Evolutionary conservation across 2,888 invertebrate species (phyloP).

Genomic region (Rhimphoctona megacephalus): DNA sequence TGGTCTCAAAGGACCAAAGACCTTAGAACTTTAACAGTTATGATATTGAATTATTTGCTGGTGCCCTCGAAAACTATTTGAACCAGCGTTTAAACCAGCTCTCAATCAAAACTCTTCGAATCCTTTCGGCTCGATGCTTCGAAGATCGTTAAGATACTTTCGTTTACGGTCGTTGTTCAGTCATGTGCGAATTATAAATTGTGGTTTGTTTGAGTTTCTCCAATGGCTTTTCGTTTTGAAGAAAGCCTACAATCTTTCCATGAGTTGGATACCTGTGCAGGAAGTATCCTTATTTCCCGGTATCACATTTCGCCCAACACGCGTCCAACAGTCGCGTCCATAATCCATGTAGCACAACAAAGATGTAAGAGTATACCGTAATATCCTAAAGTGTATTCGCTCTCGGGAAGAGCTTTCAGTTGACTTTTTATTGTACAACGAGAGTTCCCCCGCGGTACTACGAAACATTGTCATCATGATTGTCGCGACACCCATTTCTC

Average conservation of each 20-base stretch:
- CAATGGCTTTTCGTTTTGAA: neutral
- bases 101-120: too few species aligned
- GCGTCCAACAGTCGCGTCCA: slow-evolving; percentile 5
- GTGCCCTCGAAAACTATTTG: too few species aligned
- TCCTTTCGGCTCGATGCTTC: neutral
- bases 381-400: slow-evolving; percentile 62
- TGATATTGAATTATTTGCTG: neutral
- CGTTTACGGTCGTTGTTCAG: neutral
- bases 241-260: neutral
- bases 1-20: too few species aligned
- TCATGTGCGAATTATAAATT: neutral
- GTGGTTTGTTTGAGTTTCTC: neutral
- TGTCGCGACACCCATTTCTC: slow-evolving; percentile 49
- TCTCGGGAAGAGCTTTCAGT: slow-evolving; percentile 35
- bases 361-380: slow-evolving; percentile 34
- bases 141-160: neutral
- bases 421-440: slow-evolving; percentile 12
- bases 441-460: slow-evolving; percentile 41
- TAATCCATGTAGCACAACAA: slow-evolving; percentile 31
- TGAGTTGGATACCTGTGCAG: neutral
- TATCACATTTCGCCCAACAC: neutral
- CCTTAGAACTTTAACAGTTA: neutral
- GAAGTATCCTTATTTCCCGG: neutral
- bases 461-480: slow-evolving; percentile 50
- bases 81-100: too few species aligned